Conservation (phyloP, 2,113 vertebrate species). For the Petromus typicus region DNA sequence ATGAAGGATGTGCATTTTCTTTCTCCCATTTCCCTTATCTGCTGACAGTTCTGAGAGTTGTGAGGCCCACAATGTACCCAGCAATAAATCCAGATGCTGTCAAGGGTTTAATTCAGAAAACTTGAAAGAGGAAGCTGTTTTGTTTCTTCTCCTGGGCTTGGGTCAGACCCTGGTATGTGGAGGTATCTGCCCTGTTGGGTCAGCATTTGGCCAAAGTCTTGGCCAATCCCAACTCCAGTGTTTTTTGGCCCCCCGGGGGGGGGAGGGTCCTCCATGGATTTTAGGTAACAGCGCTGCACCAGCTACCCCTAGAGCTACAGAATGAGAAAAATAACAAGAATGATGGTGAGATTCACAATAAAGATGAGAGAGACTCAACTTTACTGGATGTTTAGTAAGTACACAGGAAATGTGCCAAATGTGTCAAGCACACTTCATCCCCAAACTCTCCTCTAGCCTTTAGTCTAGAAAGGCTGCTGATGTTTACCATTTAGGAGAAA, state of each 20-base stretch:
- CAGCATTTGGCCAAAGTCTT: not conserved
- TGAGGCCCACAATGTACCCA: not conserved
- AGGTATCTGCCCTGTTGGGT: not conserved
- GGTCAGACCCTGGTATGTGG: not conserved
- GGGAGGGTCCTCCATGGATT: not conserved
- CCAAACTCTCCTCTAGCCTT: not conserved
- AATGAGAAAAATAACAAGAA: slow-evolving; percentile 21
- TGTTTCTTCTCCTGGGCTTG: not conserved
- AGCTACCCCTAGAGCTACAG: slow-evolving; percentile 27
- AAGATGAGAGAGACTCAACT: not conserved
- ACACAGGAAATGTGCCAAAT: not conserved
- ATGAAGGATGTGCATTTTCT: not conserved
- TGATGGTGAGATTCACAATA: not conserved
- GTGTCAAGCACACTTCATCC: not conserved
- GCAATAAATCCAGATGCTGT: not conserved
- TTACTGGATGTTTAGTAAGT: not conserved
- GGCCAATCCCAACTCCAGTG: not conserved
- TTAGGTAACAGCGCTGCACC: not conserved
- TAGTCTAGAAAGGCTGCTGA: not conserved
- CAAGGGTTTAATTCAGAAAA: not conserved
- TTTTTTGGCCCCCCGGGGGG: too few species aligned
- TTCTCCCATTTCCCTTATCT: not conserved
- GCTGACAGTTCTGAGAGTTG: slow-evolving; percentile 13
- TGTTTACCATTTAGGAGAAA: not conserved
- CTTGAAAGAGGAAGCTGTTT: not conserved